These are phyloP conservation scores for Sisor rabdophorus DNA, from an alignment of 2,113 vertebrate genomes.

Conservation along the genomic window DNA sequence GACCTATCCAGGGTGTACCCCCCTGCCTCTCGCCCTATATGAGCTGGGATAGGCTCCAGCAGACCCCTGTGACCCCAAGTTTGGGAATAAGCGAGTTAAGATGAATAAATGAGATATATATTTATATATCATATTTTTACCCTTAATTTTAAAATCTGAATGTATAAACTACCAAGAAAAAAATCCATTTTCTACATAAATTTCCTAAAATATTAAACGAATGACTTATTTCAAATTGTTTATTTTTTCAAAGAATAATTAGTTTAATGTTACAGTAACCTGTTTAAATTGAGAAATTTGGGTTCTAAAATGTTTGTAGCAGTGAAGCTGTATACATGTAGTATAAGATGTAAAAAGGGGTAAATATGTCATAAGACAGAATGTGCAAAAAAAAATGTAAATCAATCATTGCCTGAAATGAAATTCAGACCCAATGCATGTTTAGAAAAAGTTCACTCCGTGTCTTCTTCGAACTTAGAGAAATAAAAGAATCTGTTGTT, in stretches of 20 bases:
- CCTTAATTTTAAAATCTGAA: too few species aligned
- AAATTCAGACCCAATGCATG: background rate
- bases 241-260: too few species aligned
- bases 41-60: too few species aligned
- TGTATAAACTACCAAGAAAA: too few species aligned
- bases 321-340: background rate
- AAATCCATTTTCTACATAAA: background rate
- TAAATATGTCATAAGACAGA: background rate
- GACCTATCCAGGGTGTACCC: too few species aligned
- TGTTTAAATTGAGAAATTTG: background rate
- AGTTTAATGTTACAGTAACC: too few species aligned
- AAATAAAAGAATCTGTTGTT: background rate
- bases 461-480: background rate
- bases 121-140: too few species aligned
- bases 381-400: background rate
- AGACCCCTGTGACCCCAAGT: too few species aligned
- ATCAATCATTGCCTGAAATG: background rate
- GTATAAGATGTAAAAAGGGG: background rate
- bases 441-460: background rate
- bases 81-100: too few species aligned
- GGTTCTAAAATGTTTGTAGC: background rate
- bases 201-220: background rate
- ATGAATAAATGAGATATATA: too few species aligned
- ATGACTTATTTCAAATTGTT: too few species aligned
- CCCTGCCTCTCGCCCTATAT: too few species aligned